A percentile compares a stretch with the other conserved stretches of the same genome.
phyloP scores from a whole-genome alignment of 2,113 vertebrate genomes.

The Xenopus laevis region DNA sequence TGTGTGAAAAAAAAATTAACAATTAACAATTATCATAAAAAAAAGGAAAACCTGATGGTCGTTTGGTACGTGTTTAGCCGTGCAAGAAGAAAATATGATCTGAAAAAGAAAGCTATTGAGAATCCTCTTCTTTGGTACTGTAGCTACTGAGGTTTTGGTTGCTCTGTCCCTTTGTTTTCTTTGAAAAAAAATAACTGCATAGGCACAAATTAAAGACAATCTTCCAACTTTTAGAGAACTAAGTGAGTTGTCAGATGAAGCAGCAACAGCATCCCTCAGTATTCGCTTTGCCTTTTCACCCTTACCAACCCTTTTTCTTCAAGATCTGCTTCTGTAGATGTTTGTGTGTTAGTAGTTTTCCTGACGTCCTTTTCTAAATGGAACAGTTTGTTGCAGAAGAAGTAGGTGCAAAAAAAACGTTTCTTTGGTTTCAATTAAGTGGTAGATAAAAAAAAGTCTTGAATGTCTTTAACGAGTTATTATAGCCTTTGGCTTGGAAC shows the following conservation, averaged over 20 bases:
- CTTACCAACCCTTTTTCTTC: slow-evolving; percentile 74
- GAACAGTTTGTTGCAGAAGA: slow-evolving; percentile 84
- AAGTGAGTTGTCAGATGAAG: slow-evolving; percentile 82
- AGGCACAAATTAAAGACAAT: slow-evolving; percentile 99
- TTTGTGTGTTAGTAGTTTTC: slow-evolving; percentile 68
- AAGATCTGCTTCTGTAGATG: slow-evolving; percentile 80
- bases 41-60: slow-evolving; percentile 49
- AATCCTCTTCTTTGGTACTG: slow-evolving; percentile 98
- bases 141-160: slow-evolving; percentile 99
- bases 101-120: slow-evolving; percentile 68
- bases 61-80: slow-evolving; percentile 53
- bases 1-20: slow-evolving; percentile 48
- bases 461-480: slow-evolving; percentile 78
- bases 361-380: slow-evolving; percentile 63
- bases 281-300: slow-evolving; percentile 56
- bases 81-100: slow-evolving; percentile 66
- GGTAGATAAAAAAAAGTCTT: slow-evolving; percentile 97
- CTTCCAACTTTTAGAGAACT: slow-evolving; percentile 89
- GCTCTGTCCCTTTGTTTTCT: slow-evolving; percentile 88
- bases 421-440: slow-evolving; percentile 98
- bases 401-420: slow-evolving; percentile 94
- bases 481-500: slow-evolving; percentile 73
- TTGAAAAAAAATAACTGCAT: slow-evolving; percentile 91
- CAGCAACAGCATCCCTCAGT: slow-evolving; percentile 57
- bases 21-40: slow-evolving; percentile 56